Evolutionary conservation across 2,113 vertebrate species (phyloP).

Genomic region (Scopus umbretta): DNA sequence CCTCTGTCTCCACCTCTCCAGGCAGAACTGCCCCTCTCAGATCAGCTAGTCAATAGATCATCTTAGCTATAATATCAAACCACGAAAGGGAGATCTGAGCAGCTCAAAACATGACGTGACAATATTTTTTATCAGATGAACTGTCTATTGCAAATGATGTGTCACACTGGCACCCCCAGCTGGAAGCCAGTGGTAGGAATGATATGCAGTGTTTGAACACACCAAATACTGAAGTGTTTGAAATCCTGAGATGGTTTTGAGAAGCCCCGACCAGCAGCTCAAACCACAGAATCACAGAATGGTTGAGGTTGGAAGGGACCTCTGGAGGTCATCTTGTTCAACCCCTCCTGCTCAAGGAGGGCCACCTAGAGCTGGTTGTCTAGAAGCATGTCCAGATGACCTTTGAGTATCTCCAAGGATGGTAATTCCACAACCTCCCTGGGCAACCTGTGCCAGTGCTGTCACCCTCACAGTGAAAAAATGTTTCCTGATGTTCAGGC

Average conservation of each 20-base stretch:
- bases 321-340: background rate
- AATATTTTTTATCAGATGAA: background rate
- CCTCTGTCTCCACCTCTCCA: background rate
- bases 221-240: background rate
- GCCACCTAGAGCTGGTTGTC: background rate
- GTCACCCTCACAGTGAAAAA: background rate
- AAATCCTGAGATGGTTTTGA: background rate
- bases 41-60: background rate
- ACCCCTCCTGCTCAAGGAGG: background rate
- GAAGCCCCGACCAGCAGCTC: background rate
- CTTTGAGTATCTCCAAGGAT: background rate
- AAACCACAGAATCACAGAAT: background rate
- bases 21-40: background rate
- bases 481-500: background rate
- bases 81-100: background rate
- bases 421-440: background rate
- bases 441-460: background rate
- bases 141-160: background rate
- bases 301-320: background rate
- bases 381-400: background rate
- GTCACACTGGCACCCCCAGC: background rate
- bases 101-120: background rate
- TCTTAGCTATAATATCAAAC: background rate
- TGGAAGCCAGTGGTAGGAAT: background rate
- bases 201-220: background rate